Base-by-base conservation (phyloP, 2,113 vertebrate species). In the Pholis gunnellus region DNA sequence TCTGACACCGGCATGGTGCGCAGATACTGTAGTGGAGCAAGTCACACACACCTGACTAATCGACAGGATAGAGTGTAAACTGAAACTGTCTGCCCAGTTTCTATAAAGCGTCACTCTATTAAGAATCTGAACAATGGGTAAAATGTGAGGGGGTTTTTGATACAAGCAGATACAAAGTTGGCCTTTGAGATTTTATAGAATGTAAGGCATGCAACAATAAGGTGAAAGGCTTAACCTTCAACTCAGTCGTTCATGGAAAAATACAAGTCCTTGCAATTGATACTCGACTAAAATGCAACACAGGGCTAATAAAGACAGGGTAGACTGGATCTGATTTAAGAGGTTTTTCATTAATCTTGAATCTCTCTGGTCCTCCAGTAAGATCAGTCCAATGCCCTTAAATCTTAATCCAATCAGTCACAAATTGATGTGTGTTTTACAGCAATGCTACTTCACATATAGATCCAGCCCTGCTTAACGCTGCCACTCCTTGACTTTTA, bases 281-380 rank as follows among this genome's bases (percentile, higher is more conserved):
- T 70, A 57, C 8, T 64, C 10, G 18, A 29, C 25, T 66, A 22
- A 82, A 65, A 78, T 1, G 56, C 71, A 44, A 59, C 1, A 25
- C 72, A 17, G 0, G 9, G 46, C 66, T 82, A 38, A 72, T 82
- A 6, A 83, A 77, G 36, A 59, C 31, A 0, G 25, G 27, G 42
- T 65, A 6, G 7, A 36, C 75, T 67, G 0, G 42, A 76, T 74
- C 75, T 85, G 14, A 79, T 90, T 78, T 63, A 86, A 38, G 84
- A 88, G 86, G 52, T 85, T 90, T 91, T 87, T 27, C 68, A 80
- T 88, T 91, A 74, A 85, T 89, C 87, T 90, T 56, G 31, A 60
- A 60, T 34, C 15, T 88, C 71, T 82, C 57, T 56, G 3, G 75
- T 83, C 79, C 67, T 82, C 64, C 73, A 72, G 34, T 46, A 14